Evolutionary conservation across 2,888 invertebrate species (phyloP).

Genomic region (Idaea biselata): DNA sequence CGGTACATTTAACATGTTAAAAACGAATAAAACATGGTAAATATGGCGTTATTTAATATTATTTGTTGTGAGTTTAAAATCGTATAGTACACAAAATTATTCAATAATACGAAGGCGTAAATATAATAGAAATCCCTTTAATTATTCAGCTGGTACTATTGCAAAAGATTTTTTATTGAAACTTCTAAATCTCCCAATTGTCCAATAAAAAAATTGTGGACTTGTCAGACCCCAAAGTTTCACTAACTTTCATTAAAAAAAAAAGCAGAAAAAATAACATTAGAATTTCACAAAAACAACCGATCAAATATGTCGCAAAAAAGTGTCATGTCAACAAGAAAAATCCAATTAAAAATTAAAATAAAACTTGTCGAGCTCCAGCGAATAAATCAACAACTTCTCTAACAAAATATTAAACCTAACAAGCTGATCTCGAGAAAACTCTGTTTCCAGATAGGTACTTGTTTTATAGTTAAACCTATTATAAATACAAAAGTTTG

Average conservation of each 20-base stretch:
- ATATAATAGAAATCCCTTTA: not conserved
- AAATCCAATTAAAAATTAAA: constrained; percentile 1
- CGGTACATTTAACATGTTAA: too few relatives aligned
- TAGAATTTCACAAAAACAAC: not conserved
- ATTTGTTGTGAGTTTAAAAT: too few relatives aligned
- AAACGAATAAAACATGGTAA: too few relatives aligned
- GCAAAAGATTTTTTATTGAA: constrained; percentile 5
- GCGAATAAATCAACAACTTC: not conserved
- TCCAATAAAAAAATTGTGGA: not conserved
- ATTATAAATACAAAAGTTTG: too few relatives aligned
- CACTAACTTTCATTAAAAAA: too few relatives aligned
- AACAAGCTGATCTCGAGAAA: not conserved
- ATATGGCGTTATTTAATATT: too few relatives aligned
- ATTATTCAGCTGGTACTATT: not conserved
- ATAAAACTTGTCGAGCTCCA: not conserved
- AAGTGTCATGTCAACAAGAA: not conserved
- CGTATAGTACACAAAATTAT: too few relatives aligned
- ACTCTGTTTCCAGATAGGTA: constrained; percentile 1
- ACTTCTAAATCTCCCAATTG: constrained; percentile 21
- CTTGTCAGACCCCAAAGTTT: not conserved
- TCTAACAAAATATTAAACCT: constrained; percentile 5
- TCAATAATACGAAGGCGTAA: not conserved
- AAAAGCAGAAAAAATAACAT: not conserved
- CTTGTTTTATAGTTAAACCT: not conserved
- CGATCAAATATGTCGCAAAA: not conserved